Base-by-base conservation (phyloP, 2,113 vertebrate genomes). In the Bathybates hornii region DNA sequence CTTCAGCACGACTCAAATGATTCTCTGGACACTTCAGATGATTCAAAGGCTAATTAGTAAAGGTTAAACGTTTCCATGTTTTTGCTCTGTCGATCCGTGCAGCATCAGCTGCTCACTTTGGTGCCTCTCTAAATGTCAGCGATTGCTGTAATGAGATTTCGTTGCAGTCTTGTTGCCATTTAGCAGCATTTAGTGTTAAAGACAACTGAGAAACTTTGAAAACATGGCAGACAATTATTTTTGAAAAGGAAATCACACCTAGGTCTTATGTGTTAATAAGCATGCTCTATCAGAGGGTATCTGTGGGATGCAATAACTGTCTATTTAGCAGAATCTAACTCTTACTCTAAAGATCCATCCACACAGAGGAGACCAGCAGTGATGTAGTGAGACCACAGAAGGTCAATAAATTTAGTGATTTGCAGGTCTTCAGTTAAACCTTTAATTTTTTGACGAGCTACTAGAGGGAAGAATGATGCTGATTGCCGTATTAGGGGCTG, bases 41-140 rank as follows among this genome's bases (percentile, higher is more conserved):
- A 84, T 53, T 53, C 48, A 76, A 87, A 78, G 38, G 57, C 54
- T 53, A 50, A 52, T 88, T 79, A 84, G 61, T 29, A 79, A 92
- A 88, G 56, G 85, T 81, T 63, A 82, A 21, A 27, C 6, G 13
- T 4, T 48, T 59, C 29, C 19, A 3, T 54, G 12, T 38, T 21
- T 13, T 19, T 38, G 45, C 41, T 59, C 29, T 29, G 53, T 48
- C n/a, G 12, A 53, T 80, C 29, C 6, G 21, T 48, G 38, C 38
- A 79, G 36, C 21, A 1, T 36, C 24, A 57, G 63, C 36, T 41
- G 61, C 78, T 79, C 81, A 83, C 81, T 82, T 68, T 56, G 68
- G 11, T 36, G 59, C 5, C 43, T 50, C n/a, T 78, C 14, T 80
- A 83, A 90, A 90, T 82, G 82, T 90, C 91, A 90, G n/a, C 2